Percentiles rank a stretch among this genome's conserved stretches.
Conservation (phyloP, 1,140 invertebrate genomes). For the Dreissena polymorpha region DNA sequence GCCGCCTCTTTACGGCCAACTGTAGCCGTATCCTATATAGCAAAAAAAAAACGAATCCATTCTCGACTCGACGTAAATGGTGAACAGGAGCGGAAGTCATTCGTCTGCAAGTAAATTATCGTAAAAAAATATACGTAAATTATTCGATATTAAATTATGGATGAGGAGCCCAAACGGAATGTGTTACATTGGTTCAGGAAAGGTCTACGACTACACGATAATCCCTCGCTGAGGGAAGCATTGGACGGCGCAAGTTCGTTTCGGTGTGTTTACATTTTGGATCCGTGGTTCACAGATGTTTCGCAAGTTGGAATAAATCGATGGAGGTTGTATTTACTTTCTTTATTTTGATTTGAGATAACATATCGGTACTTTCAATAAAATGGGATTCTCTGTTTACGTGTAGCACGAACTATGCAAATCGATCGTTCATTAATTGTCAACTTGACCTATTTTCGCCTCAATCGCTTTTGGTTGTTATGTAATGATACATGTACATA, state of each 20-base stretch:
- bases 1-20: too few species aligned
- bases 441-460: too few species aligned
- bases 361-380: too few species aligned
- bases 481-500: too few species aligned
- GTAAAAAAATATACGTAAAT: neutral
- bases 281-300: slow-evolving; percentile 94
- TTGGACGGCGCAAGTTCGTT: slow-evolving; percentile 86
- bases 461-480: too few species aligned
- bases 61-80: too few species aligned
- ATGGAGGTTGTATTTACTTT: slow-evolving; percentile 87
- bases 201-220: slow-evolving; percentile 93
- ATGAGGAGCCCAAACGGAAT: slow-evolving; percentile 23
- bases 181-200: slow-evolving; percentile 93
- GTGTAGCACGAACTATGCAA: too few species aligned
- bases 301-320: slow-evolving; percentile 95
- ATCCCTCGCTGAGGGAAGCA: slow-evolving; percentile 89
- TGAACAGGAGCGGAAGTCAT: neutral
- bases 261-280: slow-evolving; percentile 92
- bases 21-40: too few species aligned
- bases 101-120: neutral
- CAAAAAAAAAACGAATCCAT: too few species aligned
- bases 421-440: too few species aligned
- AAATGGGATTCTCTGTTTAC: too few species aligned
- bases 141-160: neutral
- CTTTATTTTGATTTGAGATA: too few species aligned